phyloP scores from a whole-genome alignment of 2,888 invertebrate genomes.

The Sinopyrophorus schimmeli region DNA sequence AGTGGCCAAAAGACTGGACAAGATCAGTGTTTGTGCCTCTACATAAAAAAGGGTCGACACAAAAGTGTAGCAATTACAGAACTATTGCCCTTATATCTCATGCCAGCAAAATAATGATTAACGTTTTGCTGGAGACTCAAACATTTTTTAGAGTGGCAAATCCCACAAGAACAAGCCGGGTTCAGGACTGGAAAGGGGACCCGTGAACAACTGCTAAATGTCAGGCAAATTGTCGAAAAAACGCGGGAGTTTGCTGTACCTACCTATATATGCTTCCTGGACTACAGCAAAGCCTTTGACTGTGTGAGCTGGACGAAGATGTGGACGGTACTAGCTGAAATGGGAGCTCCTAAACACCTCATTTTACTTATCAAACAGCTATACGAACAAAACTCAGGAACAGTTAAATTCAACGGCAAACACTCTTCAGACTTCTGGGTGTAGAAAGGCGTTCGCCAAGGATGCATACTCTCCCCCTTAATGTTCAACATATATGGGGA shows the following conservation, averaged over 20 bases:
- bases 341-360: not conserved
- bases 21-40: constrained; percentile 1
- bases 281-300: constrained; percentile 3
- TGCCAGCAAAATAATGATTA: constrained; percentile 1
- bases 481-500: constrained; percentile 6
- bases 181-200: constrained; percentile 16
- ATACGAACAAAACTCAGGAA: not conserved
- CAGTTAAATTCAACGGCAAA: not conserved
- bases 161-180: constrained; percentile 10
- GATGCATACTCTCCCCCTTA: constrained; percentile 3
- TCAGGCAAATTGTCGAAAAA: constrained; percentile 4
- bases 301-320: not conserved
- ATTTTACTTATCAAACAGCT: not conserved
- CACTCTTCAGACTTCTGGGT: not conserved
- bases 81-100: not conserved
- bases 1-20: constrained; percentile 3
- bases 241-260: not conserved
- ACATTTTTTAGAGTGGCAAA: constrained; percentile 7
- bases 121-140: not conserved
- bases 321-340: constrained; percentile 1
- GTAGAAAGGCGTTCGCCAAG: constrained; percentile 3
- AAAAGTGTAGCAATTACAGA: constrained; percentile 1
- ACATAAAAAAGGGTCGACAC: constrained; percentile 1
- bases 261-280: not conserved
- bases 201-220: constrained; percentile 11